Base-by-base conservation (phyloP, 64 coral and sea anemone genomes). In the Astreopora myriophthalma region DNA sequence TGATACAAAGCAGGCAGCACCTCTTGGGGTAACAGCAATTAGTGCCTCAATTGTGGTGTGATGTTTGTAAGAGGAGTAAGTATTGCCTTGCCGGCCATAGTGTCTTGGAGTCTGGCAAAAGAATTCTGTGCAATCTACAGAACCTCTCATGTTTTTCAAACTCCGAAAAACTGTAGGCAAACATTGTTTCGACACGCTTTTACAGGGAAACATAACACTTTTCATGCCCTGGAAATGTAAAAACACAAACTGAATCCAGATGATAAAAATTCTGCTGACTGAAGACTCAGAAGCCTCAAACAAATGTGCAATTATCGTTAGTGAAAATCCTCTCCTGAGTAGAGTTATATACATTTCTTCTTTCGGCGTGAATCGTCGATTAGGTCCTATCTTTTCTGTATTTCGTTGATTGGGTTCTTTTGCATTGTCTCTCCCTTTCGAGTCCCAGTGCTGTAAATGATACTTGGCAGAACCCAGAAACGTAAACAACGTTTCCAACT, bases 401-500 rank as follows among this genome's bases (percentile, higher is more conserved):
- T 84, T 51, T 83, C 34, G 58, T 25, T 37, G 75, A 39, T 89
- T 73, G 39, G 26, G 44, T 75, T 24, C 55, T 37, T 70, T 79
- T 16, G 30, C 63, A 3, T 73, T 74, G 39, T 44, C 75, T 25
- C 79, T 80, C 8, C 60, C 76, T 80, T 91, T 91, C 27, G 65
- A 84, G 40, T 27, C 79, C 69, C 79, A 85, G 67, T 92, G 71
- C 8, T 85, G 71, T 52, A 92, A 60, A 52, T 85, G 71, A 44
- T 92, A 92, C 51, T 92, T 85, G n/a, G 78, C 89, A 37, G 89
- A 46, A 29, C 89, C 78, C 73, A 85, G 76, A 72, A 91, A 91
- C n/a, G 61, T 44, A 83, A n/a, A n/a, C n/a, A 70, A 80, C 57
- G 51, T 32, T 36, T 76, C 86, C 51, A 89, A 89, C 31, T 89